Evolutionary conservation across 2,888 invertebrate genomes (phyloP).

Genomic region (Caenorhabditis sp.): DNA sequence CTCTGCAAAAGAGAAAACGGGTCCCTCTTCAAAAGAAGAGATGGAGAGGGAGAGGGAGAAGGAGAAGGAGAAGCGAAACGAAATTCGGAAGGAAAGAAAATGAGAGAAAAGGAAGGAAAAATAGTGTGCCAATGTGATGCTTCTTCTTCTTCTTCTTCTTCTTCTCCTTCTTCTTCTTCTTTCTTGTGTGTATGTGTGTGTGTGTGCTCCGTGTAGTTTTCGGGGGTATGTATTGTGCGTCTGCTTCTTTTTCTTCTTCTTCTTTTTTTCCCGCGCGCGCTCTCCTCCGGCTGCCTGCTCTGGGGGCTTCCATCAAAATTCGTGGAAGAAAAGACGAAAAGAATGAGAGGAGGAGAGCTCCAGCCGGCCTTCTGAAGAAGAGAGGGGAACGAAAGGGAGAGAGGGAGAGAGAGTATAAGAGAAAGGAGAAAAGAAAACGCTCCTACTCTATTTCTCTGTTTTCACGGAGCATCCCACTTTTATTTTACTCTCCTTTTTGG

Average conservation of each 20-base stretch:
- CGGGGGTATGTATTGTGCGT: constrained; percentile 32
- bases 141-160: constrained; percentile 22
- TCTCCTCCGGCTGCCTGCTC: neutral
- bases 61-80: constrained; percentile 25
- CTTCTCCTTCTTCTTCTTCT: constrained; percentile 20
- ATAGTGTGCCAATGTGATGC: constrained; percentile 49
- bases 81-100: constrained; percentile 52
- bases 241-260: constrained; percentile 23
- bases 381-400: constrained; percentile 4
- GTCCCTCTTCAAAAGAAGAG: neutral
- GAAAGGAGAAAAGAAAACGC: constrained; percentile 17
- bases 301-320: constrained; percentile 45
- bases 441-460: constrained; percentile 24
- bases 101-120: constrained; percentile 56
- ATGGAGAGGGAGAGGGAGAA: constrained; percentile 15
- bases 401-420: constrained; percentile 14
- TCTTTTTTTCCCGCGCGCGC: constrained; percentile 3
- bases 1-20: constrained; percentile 26
- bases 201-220: constrained; percentile 43
- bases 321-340: constrained; percentile 39
- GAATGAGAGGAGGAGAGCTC: constrained; percentile 33
- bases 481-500: too few species aligned
- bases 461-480: constrained; percentile 6
- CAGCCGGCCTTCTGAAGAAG: too few species aligned
- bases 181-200: constrained; percentile 15